A percentile compares a stretch with the other conserved stretches of the same genome.
phyloP scores from a whole-genome alignment of 2,113 vertebrate species.

The Hiodon alosoides region DNA sequence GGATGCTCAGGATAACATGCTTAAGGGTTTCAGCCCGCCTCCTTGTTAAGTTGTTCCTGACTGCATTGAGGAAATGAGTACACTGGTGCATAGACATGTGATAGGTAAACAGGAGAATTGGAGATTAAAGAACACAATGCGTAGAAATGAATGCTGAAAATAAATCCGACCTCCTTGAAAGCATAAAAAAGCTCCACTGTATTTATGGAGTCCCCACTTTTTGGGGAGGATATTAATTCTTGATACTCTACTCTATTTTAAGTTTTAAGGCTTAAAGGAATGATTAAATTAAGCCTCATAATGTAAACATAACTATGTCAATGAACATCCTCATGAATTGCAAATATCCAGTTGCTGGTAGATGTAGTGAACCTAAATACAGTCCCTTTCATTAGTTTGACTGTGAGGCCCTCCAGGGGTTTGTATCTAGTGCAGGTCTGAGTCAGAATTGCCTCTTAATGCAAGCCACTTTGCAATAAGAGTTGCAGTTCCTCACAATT shows the following conservation, averaged over 20 bases:
- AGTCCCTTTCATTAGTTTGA: conserved; percentile 39
- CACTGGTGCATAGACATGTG: background rate
- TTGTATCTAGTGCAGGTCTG: conserved; percentile 31
- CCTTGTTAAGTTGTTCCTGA: conserved; percentile 14
- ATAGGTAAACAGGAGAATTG: background rate
- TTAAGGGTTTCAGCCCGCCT: conserved; percentile 46
- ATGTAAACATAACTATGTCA: conserved; percentile 7
- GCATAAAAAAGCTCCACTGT: too few relatives aligned
- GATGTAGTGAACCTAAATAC: conserved; percentile 34
- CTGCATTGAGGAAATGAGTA: background rate
- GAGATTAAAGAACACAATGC: background rate
- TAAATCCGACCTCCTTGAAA: too few relatives aligned
- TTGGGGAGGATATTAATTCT: too few relatives aligned
- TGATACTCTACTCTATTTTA: background rate
- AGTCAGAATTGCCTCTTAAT: conserved; percentile 34
- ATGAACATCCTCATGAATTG: conserved; percentile 17
- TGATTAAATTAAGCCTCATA: background rate
- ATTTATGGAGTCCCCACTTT: too few relatives aligned
- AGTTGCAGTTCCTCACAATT: conserved; percentile 11
- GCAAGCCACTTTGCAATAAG: conserved; percentile 28
- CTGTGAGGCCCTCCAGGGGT: conserved; percentile 32
- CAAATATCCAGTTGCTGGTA: conserved; percentile 12
- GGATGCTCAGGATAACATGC: conserved; percentile 45
- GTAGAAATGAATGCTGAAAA: background rate
- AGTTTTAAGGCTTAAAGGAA: background rate